These are phyloP conservation scores for Tachina grossa DNA, from an alignment of 2,888 invertebrate species.

Conservation along the genomic window DNA sequence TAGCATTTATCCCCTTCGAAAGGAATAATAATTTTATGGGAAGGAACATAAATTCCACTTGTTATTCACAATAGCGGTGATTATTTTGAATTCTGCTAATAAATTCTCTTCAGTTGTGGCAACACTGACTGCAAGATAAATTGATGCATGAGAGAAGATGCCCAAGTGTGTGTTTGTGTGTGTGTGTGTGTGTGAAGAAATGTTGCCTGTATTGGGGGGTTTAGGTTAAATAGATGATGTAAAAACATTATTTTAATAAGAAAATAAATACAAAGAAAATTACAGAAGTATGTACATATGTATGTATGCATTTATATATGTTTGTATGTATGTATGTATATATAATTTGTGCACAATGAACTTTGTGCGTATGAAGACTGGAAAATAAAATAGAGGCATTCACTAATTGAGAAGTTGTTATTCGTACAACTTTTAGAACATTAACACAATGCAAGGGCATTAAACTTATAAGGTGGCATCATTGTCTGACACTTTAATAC, in stretches of 20 bases:
- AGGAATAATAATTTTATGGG: too few relatives aligned
- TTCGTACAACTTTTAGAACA: neutral
- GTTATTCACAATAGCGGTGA: too few relatives aligned
- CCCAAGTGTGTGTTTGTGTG: neutral
- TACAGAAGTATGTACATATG: neutral
- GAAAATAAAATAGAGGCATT: neutral
- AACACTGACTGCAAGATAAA: neutral
- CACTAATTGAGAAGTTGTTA: neutral
- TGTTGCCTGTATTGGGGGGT: conserved; percentile 8
- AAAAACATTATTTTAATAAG: conserved; percentile 19
- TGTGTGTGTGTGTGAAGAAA: neutral
- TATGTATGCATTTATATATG: neutral
- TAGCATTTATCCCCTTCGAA: too few relatives aligned
- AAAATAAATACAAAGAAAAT: conserved; percentile 7
- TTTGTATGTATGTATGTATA: neutral
- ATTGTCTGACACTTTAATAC: too few relatives aligned
- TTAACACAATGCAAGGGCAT: too few relatives aligned
- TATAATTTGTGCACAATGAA: conserved; percentile 16
- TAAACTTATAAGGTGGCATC: too few relatives aligned
- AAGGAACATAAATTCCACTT: too few relatives aligned
- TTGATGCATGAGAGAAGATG: neutral
- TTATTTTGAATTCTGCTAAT: too few relatives aligned
- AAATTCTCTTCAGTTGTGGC: too few relatives aligned
- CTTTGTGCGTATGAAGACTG: neutral
- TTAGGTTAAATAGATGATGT: conserved; percentile 51